Evolutionary conservation across 2,797 vertebrate species (phyloP).

Genomic region (Pangasius larnaudii): DNA sequence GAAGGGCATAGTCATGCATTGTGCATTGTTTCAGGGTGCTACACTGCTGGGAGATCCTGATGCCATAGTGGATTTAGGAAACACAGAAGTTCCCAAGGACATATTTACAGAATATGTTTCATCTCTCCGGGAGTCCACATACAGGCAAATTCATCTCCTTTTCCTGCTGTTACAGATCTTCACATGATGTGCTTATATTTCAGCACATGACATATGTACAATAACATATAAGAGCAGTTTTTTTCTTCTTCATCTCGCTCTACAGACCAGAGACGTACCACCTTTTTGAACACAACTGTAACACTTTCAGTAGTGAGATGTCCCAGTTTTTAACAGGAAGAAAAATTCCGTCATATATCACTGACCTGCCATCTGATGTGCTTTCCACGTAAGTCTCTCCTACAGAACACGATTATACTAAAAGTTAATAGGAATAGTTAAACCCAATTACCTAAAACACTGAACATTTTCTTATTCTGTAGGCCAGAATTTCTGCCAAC

Average conservation of each 20-base stretch:
- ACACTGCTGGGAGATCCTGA: conserved; percentile 94
- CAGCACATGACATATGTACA: background rate
- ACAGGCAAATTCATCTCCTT: conserved; percentile 67
- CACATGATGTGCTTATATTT: background rate
- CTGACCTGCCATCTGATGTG: conserved; percentile 94
- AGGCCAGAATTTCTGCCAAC: background rate
- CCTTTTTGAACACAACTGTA: conserved; percentile 98
- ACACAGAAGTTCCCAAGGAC: conserved; percentile 94
- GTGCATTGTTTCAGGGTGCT: conserved; percentile 80
- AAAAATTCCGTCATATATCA: conserved; percentile 95
- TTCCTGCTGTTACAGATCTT: background rate
- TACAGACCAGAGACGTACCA: conserved; percentile 89
- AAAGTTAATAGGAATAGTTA: background rate
- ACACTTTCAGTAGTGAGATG: conserved; percentile 97
- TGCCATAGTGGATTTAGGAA: conserved; percentile 90
- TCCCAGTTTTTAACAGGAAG: conserved; percentile 94
- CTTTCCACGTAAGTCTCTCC: conserved; percentile 91
- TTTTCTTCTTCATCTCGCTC: background rate
- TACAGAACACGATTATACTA: background rate
- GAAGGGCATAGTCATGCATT: background rate
- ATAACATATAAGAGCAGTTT: background rate
- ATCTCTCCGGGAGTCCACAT: conserved; percentile 88
- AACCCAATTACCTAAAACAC: background rate
- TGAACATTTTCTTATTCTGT: background rate
- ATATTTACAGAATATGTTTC: conserved; percentile 96